Base-by-base conservation (phyloP, 2,888 invertebrate genomes). In the Hydraecia micacea region DNA sequence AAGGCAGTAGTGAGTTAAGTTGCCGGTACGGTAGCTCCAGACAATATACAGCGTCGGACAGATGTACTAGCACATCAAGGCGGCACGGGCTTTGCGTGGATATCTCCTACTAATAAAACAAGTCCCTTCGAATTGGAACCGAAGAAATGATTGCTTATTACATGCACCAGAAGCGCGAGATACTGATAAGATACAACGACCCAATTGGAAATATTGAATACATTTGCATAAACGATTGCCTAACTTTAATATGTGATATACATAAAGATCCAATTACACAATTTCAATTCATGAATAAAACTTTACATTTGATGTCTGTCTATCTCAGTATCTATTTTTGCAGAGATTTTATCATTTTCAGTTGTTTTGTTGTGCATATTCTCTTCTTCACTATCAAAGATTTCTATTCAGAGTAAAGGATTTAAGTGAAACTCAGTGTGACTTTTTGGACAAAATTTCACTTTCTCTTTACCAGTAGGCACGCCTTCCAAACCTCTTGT, bases 1-100 rank as follows among this genome's bases (percentile, higher is more conserved):
- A 86, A 89, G 88, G 88, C 90, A 90, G 87, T 83, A 84, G 86
- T 84, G 88, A 90, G 81, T 88, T 86, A 87, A 87, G 89, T 86
- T 90, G 88, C 86, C 81, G 85, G 80, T 81, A 83, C 84, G 83
- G 89, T 90, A 90, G 89, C 86, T 77, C 73, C 77, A 88, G 83
- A 90, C 89, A 90, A 88, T 87, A 84, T 84, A 87, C 76, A 85
- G 83, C 73, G 46, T 76, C 74, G 65, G 78, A 83, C 87, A 84
- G 78, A 87, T 86, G 84, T 82, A 84, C 81, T 76, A 73, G 70
- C 60, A 77, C 71, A 75, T 77, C 72, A 83, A 66, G 60, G 74
- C 68, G 74, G 81, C 71, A 72, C 62, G 70, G 77, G 70, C 77
- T 76, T 79, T 72, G 65, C 52, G 39, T 42, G 25, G 52, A 75